Conservation (phyloP, 2,888 invertebrate genomes). For the Pheosia tremula region DNA sequence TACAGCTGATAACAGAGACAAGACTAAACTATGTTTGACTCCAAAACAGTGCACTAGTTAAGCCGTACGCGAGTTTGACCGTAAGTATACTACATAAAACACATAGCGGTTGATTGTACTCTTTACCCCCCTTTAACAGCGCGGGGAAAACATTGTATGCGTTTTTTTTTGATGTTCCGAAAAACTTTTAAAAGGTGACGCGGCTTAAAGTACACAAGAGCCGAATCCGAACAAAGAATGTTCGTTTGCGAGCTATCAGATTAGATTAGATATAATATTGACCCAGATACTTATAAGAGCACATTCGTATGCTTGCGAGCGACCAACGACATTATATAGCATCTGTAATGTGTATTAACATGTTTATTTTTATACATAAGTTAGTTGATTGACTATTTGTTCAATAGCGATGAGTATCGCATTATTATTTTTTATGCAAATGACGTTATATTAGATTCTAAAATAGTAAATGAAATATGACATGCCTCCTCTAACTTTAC, state of each 20-base stretch:
- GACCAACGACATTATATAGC: background rate
- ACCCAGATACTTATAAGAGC: constrained; percentile 25
- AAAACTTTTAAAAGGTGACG: background rate
- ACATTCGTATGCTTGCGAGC: background rate
- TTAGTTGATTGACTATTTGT: background rate
- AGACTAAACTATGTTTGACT: too few species aligned
- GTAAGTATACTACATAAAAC: too few species aligned
- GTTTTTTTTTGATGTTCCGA: too few species aligned
- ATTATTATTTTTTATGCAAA: background rate
- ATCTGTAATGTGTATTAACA: background rate
- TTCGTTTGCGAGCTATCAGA: constrained; percentile 20
- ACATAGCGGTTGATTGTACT: too few species aligned
- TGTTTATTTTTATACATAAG: background rate
- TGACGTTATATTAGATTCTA: background rate
- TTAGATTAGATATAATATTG: constrained; percentile 23
- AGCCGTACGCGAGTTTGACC: too few species aligned
- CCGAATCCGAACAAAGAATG: background rate
- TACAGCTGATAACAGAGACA: too few species aligned
- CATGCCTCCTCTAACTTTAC: too few species aligned
- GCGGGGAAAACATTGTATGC: too few species aligned
- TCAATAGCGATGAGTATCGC: background rate
- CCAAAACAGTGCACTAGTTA: too few species aligned
- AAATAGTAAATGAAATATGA: background rate
- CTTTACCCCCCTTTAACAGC: too few species aligned
- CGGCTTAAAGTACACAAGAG: background rate